phyloP scores from a whole-genome alignment of 2,888 invertebrate species.

The Heteromurus nitidus region DNA sequence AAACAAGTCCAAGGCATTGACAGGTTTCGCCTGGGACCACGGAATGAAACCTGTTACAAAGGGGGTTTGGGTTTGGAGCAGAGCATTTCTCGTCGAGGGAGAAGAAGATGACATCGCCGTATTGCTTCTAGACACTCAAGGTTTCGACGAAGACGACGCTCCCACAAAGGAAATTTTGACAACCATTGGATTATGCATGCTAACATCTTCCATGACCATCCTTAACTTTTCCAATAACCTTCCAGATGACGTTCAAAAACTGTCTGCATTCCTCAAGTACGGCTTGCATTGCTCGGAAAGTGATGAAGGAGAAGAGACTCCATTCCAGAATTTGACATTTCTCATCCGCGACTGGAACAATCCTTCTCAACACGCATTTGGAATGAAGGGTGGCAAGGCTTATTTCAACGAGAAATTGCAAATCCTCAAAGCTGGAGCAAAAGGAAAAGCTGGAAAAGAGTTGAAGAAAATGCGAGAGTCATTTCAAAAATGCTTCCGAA shows the following conservation, averaged over 20 bases:
- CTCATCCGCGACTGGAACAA: constrained; percentile 97
- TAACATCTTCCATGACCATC: constrained; percentile 55
- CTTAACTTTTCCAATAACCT: constrained; percentile 58
- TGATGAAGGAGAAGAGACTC: constrained; percentile 77
- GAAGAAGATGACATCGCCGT: constrained; percentile 38
- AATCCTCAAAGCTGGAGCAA: too few relatives aligned
- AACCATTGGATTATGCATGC: constrained; percentile 57
- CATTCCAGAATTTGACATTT: constrained; percentile 92
- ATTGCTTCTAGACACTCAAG: constrained; percentile 65
- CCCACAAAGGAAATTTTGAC: constrained; percentile 48
- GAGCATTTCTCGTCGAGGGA: constrained; percentile 45
- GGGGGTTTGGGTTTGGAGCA: constrained; percentile 54
- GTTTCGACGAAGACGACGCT: constrained; percentile 57
- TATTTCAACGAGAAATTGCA: constrained; percentile 90
- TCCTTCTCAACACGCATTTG: constrained; percentile 92
- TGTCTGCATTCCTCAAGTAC: constrained; percentile 53
- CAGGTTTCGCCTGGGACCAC: constrained; percentile 46
- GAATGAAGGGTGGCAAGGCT: constrained; percentile 89
- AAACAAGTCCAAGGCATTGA: constrained; percentile 20
- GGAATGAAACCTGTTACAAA: constrained; percentile 23
- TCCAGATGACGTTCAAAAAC: constrained; percentile 47
- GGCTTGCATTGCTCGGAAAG: constrained; percentile 48
- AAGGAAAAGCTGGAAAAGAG: constrained; percentile 87
- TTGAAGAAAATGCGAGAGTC: constrained; percentile 92
- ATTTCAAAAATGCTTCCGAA: constrained; percentile 94